These are phyloP conservation scores for Falco columbarius DNA, from an alignment of 2,797 vertebrate genomes.

Conservation along the genomic window DNA sequence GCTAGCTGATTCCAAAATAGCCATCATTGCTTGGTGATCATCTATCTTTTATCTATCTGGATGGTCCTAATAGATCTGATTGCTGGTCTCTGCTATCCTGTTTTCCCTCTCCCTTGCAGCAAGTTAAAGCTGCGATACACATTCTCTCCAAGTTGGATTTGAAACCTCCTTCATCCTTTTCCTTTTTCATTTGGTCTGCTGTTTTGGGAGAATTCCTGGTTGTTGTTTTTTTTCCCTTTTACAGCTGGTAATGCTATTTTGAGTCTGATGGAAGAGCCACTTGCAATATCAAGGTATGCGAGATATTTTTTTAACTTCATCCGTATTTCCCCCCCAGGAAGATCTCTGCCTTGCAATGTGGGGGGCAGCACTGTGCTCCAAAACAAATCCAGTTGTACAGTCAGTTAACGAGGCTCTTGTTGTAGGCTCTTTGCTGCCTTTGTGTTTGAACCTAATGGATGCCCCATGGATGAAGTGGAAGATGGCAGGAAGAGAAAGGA, in stretches of 20 bases:
- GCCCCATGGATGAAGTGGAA: not conserved
- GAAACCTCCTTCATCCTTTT: constrained; percentile 27
- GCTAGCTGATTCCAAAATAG: not conserved
- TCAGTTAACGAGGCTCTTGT: constrained; percentile 37
- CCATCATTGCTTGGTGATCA: not conserved
- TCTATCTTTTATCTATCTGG: not conserved
- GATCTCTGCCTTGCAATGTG: not conserved
- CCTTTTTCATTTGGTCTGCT: not conserved
- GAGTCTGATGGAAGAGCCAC: not conserved
- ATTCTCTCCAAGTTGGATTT: not conserved
- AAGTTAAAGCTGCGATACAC: not conserved
- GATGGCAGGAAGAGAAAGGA: not conserved
- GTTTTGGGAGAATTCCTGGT: not conserved
- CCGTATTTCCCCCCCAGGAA: not conserved
- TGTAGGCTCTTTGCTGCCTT: constrained; percentile 11
- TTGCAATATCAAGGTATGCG: not conserved
- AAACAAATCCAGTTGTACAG: constrained; percentile 5
- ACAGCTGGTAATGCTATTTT: not conserved
- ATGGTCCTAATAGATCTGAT: not conserved
- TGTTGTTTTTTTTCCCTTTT: not conserved
- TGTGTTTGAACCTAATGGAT: constrained; percentile 12
- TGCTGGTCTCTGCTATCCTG: not conserved
- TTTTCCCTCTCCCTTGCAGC: not conserved
- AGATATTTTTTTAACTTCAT: constrained; percentile 2
- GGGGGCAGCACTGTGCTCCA: not conserved